These are phyloP conservation scores for Ophioninae sp. DNA, from an alignment of 2,888 invertebrate genomes.

Conservation along the genomic window DNA sequence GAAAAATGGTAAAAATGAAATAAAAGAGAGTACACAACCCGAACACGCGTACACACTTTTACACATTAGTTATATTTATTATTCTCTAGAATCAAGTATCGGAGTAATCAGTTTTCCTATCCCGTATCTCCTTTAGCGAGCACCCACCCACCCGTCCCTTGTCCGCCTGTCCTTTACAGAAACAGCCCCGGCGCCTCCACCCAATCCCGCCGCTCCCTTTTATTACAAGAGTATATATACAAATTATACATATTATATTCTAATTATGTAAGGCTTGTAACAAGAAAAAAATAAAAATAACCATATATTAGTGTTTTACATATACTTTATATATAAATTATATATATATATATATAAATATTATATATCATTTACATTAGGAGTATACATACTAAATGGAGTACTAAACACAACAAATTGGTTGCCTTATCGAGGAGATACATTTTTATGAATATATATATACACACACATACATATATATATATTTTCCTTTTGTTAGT, in stretches of 20 bases:
- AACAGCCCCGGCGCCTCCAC: constrained; percentile 23
- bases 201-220: constrained; percentile 67
- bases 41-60: constrained; percentile 63
- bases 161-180: constrained; percentile 32
- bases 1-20: constrained; percentile 22
- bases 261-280: constrained; percentile 81
- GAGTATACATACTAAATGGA: constrained; percentile 63
- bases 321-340: constrained; percentile 80
- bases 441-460: constrained; percentile 59
- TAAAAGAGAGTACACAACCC: background rate
- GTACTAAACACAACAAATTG: constrained; percentile 72
- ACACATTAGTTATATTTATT: constrained; percentile 80
- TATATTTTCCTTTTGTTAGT: constrained; percentile 66
- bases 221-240: constrained; percentile 80
- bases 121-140: background rate
- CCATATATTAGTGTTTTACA: constrained; percentile 81
- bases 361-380: constrained; percentile 77
- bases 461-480: constrained; percentile 78
- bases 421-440: constrained; percentile 76
- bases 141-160: background rate
- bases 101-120: constrained; percentile 58
- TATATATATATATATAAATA: constrained; percentile 77
- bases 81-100: constrained; percentile 78
- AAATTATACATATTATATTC: constrained; percentile 80
- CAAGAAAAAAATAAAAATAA: constrained; percentile 79